phyloP scores from a whole-genome alignment of 1,140 invertebrate species.

The Temnothorax nylanderi region DNA sequence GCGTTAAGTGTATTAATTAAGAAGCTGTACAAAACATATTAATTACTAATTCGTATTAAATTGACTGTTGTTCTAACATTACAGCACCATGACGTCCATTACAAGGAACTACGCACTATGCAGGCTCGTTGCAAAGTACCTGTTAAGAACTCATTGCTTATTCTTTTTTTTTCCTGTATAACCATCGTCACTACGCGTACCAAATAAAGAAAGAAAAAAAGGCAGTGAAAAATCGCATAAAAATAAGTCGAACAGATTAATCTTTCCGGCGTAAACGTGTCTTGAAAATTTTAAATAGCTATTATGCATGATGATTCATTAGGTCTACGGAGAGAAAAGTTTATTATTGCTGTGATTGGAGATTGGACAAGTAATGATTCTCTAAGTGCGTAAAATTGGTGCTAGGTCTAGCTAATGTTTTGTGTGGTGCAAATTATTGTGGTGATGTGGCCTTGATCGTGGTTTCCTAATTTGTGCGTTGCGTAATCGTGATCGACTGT shows the following conservation, averaged over 20 bases:
- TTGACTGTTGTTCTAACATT: slow-evolving; percentile 78
- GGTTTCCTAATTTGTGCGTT: slow-evolving; percentile 78
- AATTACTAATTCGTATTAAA: slow-evolving; percentile 80
- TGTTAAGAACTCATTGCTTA: slow-evolving; percentile 50
- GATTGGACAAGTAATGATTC: slow-evolving; percentile 58
- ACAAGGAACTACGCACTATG: slow-evolving; percentile 70
- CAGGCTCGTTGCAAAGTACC: slow-evolving; percentile 58
- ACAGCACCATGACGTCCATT: slow-evolving; percentile 77
- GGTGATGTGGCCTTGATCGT: slow-evolving; percentile 81
- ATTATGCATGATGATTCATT: slow-evolving; percentile 49
- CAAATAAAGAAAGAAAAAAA: slow-evolving; percentile 47
- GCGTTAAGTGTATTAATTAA: slow-evolving; percentile 82
- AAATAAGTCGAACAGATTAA: slow-evolving; percentile 28
- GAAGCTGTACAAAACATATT: slow-evolving; percentile 83
- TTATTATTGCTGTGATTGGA: slow-evolving; percentile 54
- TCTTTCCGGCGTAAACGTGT: slow-evolving; percentile 12
- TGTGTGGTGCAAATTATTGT: slow-evolving; percentile 80
- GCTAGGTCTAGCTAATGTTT: slow-evolving; percentile 78
- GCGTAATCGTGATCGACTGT: slow-evolving; percentile 78
- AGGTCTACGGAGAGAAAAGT: slow-evolving; percentile 60
- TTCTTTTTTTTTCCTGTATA: neutral
- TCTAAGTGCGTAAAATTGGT: slow-evolving; percentile 71
- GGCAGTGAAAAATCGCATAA: slow-evolving; percentile 46
- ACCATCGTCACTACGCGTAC: slow-evolving; percentile 26
- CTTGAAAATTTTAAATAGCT: slow-evolving; percentile 49